Evolutionary conservation across 2,113 vertebrate genomes (phyloP).

Genomic region (Dasypus novemcinctus): DNA sequence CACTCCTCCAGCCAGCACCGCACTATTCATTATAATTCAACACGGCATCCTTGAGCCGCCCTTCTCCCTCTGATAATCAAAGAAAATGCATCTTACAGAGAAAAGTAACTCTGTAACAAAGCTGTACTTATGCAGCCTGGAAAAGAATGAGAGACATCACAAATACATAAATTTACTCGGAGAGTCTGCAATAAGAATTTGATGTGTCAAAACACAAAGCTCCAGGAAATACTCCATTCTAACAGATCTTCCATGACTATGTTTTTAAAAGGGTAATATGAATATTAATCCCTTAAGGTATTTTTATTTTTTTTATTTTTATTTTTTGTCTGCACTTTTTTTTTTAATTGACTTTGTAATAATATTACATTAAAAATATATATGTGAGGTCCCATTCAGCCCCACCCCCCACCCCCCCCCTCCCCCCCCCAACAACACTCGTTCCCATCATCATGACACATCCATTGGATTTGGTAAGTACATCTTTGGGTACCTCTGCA

Average conservation of each 20-base stretch:
- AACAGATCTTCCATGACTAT: background rate
- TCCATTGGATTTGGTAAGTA: no score
- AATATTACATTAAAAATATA: no score
- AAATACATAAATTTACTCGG: background rate
- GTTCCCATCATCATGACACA: no score
- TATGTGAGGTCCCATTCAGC: no score
- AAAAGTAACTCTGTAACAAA: background rate
- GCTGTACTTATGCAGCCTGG: background rate
- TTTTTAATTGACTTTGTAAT: no score
- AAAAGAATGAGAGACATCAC: fast-evolving
- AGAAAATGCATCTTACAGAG: background rate
- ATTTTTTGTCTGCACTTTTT: no score
- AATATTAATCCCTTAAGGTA: no score
- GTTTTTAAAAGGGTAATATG: background rate
- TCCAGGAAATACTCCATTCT: background rate
- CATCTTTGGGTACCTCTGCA: no score
- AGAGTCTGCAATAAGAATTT: background rate
- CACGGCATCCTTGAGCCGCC: background rate
- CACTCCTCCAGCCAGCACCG: background rate
- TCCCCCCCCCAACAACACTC: no score
- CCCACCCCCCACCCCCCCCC: no score
- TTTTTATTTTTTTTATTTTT: background rate
- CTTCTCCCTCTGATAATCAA: fast-evolving
- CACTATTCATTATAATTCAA: background rate
- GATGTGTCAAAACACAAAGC: background rate